Evolutionary conservation across 2,797 vertebrate genomes (phyloP).

Genomic region (Microhierax caerulescens): DNA sequence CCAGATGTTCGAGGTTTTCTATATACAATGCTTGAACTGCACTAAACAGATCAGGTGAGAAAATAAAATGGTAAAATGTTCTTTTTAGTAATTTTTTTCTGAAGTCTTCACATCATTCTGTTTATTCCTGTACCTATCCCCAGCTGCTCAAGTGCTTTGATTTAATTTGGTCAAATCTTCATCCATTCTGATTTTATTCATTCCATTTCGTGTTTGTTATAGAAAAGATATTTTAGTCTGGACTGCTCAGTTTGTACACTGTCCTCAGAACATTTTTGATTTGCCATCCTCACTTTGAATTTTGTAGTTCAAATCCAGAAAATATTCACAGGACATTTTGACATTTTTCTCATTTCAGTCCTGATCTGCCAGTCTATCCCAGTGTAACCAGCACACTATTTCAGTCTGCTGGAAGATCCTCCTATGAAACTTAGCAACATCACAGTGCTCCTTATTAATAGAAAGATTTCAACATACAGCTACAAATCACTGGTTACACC

Average conservation of each 20-base stretch:
- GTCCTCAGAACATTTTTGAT: neutral
- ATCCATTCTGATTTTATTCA: neutral
- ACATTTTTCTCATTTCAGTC: neutral
- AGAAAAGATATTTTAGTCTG: neutral
- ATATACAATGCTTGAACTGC: neutral
- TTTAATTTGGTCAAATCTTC: neutral
- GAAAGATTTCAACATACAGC: neutral
- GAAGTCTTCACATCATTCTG: neutral
- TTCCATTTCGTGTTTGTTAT: neutral
- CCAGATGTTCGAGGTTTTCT: neutral
- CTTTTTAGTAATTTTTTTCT: neutral
- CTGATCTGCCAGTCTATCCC: neutral
- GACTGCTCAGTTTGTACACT: neutral
- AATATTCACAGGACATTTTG: neutral
- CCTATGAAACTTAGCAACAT: neutral
- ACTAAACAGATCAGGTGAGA: neutral
- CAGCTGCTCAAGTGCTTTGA: neutral
- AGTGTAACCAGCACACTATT: neutral
- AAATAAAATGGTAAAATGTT: neutral
- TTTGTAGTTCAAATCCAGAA: neutral
- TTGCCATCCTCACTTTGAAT: neutral
- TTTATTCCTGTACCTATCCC: neutral
- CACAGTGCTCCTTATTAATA: neutral
- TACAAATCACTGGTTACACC: neutral
- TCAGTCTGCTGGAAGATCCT: neutral